A percentile compares a stretch with the other conserved stretches of the same genome.
These are phyloP conservation scores for Sisor rabdophorus DNA, from an alignment of 2,113 vertebrate genomes.

Conservation along the genomic window DNA sequence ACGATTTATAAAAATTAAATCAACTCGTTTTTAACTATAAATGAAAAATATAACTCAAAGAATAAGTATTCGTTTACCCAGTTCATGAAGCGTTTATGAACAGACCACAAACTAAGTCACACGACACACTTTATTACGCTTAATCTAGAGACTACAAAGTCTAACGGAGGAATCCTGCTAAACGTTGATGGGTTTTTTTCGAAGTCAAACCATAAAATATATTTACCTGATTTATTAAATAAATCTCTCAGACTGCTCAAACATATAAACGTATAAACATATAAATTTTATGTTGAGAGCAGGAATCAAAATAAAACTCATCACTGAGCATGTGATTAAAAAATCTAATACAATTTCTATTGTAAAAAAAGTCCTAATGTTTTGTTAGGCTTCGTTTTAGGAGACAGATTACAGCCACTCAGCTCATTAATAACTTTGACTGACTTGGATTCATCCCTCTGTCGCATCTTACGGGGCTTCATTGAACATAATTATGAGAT, in stretches of 20 bases:
- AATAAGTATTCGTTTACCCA: too few relatives aligned
- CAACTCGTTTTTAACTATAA: neutral
- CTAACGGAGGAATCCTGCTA: neutral
- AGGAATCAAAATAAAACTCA: too few relatives aligned
- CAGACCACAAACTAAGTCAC: neutral
- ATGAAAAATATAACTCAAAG: neutral
- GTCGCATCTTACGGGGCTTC: conserved; percentile 19
- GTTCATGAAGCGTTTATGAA: neutral
- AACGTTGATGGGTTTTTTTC: neutral
- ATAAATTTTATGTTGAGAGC: neutral
- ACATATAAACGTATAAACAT: neutral
- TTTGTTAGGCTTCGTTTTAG: neutral
- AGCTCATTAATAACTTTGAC: conserved; percentile 43
- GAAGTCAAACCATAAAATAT: neutral
- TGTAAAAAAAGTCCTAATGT: conserved; percentile 41
- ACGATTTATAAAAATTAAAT: neutral
- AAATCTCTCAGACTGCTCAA: neutral
- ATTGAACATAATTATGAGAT: conserved; percentile 33
- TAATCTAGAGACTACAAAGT: neutral
- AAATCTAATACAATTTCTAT: neutral
- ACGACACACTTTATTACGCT: neutral
- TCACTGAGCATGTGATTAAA: neutral
- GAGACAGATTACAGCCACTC: neutral
- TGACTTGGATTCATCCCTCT: conserved; percentile 42
- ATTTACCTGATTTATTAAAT: too few relatives aligned